Evolutionary conservation across 2,797 vertebrate species (phyloP).

Genomic region (Urophycis tenuis): DNA sequence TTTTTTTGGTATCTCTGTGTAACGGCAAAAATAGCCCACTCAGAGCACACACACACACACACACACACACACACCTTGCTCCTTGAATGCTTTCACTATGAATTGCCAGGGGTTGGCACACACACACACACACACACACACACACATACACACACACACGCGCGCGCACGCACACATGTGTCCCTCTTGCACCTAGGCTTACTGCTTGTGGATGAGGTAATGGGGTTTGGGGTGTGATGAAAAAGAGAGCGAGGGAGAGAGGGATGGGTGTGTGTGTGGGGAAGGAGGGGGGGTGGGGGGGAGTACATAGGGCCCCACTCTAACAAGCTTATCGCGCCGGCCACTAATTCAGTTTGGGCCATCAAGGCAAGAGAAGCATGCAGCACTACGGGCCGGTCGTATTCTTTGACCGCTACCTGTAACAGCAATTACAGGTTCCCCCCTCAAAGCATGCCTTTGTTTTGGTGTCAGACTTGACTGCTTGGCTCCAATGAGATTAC

Average conservation of each 20-base stretch:
- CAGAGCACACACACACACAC: too few relatives aligned
- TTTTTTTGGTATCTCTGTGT: background rate
- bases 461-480: conserved; percentile 58
- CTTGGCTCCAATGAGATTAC: conserved; percentile 59
- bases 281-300: conserved; percentile 18
- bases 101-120: background rate
- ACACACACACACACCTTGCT: background rate
- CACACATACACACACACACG: background rate
- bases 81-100: background rate
- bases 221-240: conserved; percentile 3
- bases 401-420: conserved; percentile 69
- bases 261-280: conserved; percentile 5
- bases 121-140: background rate
- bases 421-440: conserved; percentile 67
- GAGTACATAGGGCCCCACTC: conserved; percentile 42
- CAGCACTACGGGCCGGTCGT: conserved; percentile 45
- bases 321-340: conserved; percentile 67
- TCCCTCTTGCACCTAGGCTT: background rate
- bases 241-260: conserved; percentile 6
- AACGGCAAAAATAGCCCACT: conserved; percentile 1
- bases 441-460: conserved; percentile 57
- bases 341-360: conserved; percentile 60
- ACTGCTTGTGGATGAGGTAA: background rate
- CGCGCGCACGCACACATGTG: background rate
- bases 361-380: conserved; percentile 56